Base-by-base conservation (phyloP, 1,140 invertebrate species). In the Aphelinus atriplicis region DNA sequence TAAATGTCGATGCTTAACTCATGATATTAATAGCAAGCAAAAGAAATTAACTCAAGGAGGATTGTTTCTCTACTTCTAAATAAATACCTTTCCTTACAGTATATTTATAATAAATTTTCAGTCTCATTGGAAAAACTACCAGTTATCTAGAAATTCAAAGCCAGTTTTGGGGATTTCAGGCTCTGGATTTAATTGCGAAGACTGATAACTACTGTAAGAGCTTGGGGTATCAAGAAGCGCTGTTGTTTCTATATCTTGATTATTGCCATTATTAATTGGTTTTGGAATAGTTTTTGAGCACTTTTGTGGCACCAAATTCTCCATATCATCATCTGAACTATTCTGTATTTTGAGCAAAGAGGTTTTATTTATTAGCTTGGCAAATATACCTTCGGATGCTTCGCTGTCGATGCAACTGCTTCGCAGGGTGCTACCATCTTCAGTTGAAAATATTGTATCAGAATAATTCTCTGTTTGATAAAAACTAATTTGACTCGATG, bases 71-170 rank as follows among this genome's bases (percentile, higher is more conserved):
- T 26, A 26, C 26, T 26, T 26, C 26, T 26, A 26, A 26, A 26
- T 26, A 26, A 26, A 26, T 26, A 26, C 26, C 26, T 26, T 26
- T 26, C 26, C 26, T 26, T 26, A 26, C 26, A 26, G 26, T 26
- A 26, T 26, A 26, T 26, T 26, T 26, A 26, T 26, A 26, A 26
- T 26, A 26, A 26, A 26, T 26, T 26, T 26, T 26, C 26, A 26
- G 26, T 26, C 26, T 26, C 26, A 7, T 55, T 2, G 45, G 56
- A 65, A 55, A 48, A 61, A 61, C 85, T 91, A 92, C 91, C 91
- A 92, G 81, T 92, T 93, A 84, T 94, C 93, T 68, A 94, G 87
- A 83, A 94, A 93, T 81, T 93, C 92, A 77, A 92, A 91, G 56
- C 93, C 93, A 77, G 92, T 93, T 87, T 93, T 94, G 84, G 92